phyloP scores from a whole-genome alignment of 2,113 vertebrate genomes.

The Coracopsis vasa region DNA sequence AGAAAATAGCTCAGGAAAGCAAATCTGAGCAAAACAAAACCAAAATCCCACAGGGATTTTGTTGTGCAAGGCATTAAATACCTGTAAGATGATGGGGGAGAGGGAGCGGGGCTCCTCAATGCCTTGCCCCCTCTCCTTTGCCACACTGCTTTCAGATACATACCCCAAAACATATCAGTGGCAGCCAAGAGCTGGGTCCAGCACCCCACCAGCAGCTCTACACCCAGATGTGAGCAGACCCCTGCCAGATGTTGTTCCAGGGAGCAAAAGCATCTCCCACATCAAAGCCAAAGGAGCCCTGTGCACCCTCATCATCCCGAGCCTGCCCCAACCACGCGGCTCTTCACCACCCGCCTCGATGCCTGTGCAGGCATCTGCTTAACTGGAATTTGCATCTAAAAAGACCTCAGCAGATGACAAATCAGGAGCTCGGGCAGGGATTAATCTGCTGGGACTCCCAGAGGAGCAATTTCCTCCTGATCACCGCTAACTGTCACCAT shows the following conservation, averaged over 20 bases:
- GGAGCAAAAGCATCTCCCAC: background rate
- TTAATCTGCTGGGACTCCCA: background rate
- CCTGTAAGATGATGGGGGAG: rapidly evolving
- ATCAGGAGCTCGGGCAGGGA: background rate
- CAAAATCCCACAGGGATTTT: rapidly evolving
- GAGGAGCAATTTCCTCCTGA: background rate
- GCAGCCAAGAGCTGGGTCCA: background rate
- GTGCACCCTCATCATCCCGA: rapidly evolving
- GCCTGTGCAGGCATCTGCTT: background rate
- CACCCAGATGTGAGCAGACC: background rate
- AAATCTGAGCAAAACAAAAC: rapidly evolving
- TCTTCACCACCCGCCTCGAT: rapidly evolving
- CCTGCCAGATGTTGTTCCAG: background rate
- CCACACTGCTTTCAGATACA: rapidly evolving
- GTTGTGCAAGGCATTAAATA: rapidly evolving
- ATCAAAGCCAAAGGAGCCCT: background rate
- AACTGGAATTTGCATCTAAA: background rate
- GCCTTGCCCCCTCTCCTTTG: background rate
- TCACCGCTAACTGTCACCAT: background rate
- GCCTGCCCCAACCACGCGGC: background rate
- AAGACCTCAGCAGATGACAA: background rate
- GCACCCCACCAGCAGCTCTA: rapidly evolving
- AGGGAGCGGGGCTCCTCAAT: rapidly evolving
- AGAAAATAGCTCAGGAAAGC: background rate
- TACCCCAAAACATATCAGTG: rapidly evolving